Conservation (phyloP, 2,888 invertebrate species). For the Rhamphomyia laevipes region DNA sequence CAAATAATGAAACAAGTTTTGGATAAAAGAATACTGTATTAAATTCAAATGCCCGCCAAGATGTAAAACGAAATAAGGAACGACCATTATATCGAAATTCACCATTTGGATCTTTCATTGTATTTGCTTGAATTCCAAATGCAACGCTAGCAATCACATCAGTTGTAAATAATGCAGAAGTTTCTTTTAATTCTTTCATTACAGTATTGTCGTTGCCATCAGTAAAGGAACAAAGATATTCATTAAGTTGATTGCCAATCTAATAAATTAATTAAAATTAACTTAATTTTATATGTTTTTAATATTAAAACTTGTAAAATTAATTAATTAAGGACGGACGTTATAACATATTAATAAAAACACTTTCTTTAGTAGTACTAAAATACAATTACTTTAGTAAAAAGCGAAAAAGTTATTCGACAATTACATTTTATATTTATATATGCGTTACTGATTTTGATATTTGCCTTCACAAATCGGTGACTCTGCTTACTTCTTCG, state of each 20-base stretch:
- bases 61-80: conserved; percentile 20
- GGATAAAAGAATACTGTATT: conserved; percentile 29
- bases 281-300: too few species aligned
- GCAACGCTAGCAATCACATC: conserved; percentile 33
- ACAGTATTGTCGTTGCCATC: conserved; percentile 2
- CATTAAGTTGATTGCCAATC: conserved; percentile 25
- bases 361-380: too few species aligned
- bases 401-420: too few species aligned
- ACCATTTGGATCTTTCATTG: conserved; percentile 25
- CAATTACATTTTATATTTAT: too few species aligned
- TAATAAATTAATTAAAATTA: conserved; percentile 11
- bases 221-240: conserved; percentile 12
- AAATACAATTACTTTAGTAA: too few species aligned
- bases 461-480: too few species aligned
- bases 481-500: too few species aligned
- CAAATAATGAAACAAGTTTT: conserved; percentile 22
- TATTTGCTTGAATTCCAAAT: conserved; percentile 30
- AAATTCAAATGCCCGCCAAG: conserved; percentile 23
- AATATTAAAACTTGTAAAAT: too few species aligned
- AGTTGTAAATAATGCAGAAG: conserved; percentile 27
- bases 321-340: too few species aligned
- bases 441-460: too few species aligned
- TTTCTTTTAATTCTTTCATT: conserved; percentile 25
- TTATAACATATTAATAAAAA: too few species aligned
- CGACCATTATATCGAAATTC: conserved; percentile 28